phyloP scores from a whole-genome alignment of 2,888 invertebrate genomes.

The Microdon myrmicae region DNA sequence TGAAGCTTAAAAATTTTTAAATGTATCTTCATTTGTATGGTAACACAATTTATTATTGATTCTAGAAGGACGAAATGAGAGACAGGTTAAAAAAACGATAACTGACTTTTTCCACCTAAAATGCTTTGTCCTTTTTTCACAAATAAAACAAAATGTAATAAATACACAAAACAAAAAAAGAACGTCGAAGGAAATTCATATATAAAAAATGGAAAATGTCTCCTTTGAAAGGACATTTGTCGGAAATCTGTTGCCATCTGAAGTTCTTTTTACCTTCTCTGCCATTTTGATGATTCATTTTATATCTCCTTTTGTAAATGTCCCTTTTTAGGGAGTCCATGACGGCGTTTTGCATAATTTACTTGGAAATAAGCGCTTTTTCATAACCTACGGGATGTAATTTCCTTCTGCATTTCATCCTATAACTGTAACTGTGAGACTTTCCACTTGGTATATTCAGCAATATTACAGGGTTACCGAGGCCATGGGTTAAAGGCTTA shows the following conservation, averaged over 20 bases:
- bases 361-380: slow-evolving; percentile 15
- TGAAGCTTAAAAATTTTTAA: neutral
- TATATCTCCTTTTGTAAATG: slow-evolving; percentile 28
- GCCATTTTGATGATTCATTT: slow-evolving; percentile 4
- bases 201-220: too few relatives aligned
- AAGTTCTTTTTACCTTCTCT: slow-evolving; percentile 1
- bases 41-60: slow-evolving; percentile 23
- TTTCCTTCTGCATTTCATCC: slow-evolving; percentile 27
- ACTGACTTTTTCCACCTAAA: slow-evolving; percentile 17
- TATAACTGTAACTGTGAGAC: too few relatives aligned
- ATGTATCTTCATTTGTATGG: slow-evolving; percentile 21
- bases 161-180: slow-evolving; percentile 15
- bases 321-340: slow-evolving; percentile 24
- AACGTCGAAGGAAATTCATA: too few relatives aligned
- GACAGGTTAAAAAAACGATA: slow-evolving; percentile 17
- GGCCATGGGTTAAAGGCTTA: too few relatives aligned
- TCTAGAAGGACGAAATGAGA: neutral
- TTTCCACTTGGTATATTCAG: too few relatives aligned
- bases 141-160: neutral
- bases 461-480: too few relatives aligned
- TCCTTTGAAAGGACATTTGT: slow-evolving; percentile 28
- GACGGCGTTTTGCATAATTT: slow-evolving; percentile 43
- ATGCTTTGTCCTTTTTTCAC: slow-evolving; percentile 9
- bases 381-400: slow-evolving; percentile 23
- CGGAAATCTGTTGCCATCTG: slow-evolving; percentile 30